Base-by-base conservation (phyloP, 2,113 vertebrate species). In the Speoplatyrhinus poulsoni region DNA sequence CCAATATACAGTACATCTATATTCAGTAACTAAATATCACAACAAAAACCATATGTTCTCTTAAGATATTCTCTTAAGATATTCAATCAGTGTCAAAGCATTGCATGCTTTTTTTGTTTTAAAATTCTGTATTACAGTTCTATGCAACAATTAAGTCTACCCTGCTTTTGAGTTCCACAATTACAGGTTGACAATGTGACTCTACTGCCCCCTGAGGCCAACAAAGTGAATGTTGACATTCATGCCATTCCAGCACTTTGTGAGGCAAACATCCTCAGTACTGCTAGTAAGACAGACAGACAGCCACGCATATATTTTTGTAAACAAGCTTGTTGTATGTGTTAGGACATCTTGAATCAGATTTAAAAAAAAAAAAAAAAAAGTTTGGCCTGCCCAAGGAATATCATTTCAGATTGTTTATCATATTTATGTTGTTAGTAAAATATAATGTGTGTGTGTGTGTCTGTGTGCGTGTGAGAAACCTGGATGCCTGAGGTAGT, bases 401-500 rank as follows among this genome's bases (percentile, higher is more conserved):
- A 41, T 41, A 8, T 41, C 0, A 41, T 41, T 41, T 7, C 0
- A 41, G 36, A 41, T 41, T 41, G 6, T 41, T 7, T 41, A 41
- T 41, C 4, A 41, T 41, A 41, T 5, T 41, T 41, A 41, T 41
- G 36, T 41, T 41, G 36, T 50, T 16, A 50, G 46, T 0, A 0
- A 12, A 65, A 15, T 16, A 15, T 11, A 47, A 17, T 46, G 52
- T 15, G 64, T 67, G 65, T 56, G 36, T 57, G 65, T 47, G 53
- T 46, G 3, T 0, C 10, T 16, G 36, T 49, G 49, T 0, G 26
- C 4, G 36, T 11, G 62, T 46, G 9, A 70, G 83, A 67, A 33
- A 98, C 98, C 96, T 99, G 98, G 82, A 99, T 99, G 88, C 98
- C 98, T 4, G 98, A 99, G 60, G 97, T 98, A 84, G 98, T 99